Base-by-base conservation (phyloP, 2,797 vertebrate species). In the Enteromius trimaculatus region DNA sequence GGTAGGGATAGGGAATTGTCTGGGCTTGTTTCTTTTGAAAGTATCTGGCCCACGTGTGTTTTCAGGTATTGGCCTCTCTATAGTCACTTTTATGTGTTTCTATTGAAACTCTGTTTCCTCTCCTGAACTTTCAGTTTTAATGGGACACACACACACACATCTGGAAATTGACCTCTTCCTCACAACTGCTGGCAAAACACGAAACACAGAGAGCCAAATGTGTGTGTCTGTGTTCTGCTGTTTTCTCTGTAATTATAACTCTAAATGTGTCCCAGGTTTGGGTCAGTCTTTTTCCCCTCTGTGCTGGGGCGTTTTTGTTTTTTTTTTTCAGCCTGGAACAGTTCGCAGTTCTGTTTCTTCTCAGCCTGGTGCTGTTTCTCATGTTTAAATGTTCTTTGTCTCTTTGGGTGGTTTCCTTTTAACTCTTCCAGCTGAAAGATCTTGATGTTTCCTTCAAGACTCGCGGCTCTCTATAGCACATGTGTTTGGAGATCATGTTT, bases 261-360 rank as follows among this genome's bases (percentile, higher is more conserved):
- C 93, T 94, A 92, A 93, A 91, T 88, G 84, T 83, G 88, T 92
- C 66, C 21, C 75, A 66, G 68, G 17, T 31, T 74, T 62, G 10
- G 29, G 49, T 84, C 72, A 44, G 60, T 75, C 60, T 78, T 65
- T 77, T 53, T 16, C 23, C 62, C 23, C n/a, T 80, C 79, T 60
- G 68, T 4, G 26, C 53, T 11, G 31, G 39, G 31, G 29, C 37
- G 69, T 44, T 42, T 42, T 39, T 39, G 37, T 39, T n/a, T n/a
- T 44, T 47, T 44, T 47, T 81, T 51, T 23, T 66, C 78, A 77
- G 64, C 31, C 26, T 72, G 69, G 55, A 81, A 74, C 71, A 81
- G 77, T 66, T 74, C 53, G 19, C 37, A 53, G 69, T 65, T 82
- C 51, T 26, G 26, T 83, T 64, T 74, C 42, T 42, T 62, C 31